Evolutionary conservation across 2,113 vertebrate genomes (phyloP).

Genomic region (Tetrao urogallus): DNA sequence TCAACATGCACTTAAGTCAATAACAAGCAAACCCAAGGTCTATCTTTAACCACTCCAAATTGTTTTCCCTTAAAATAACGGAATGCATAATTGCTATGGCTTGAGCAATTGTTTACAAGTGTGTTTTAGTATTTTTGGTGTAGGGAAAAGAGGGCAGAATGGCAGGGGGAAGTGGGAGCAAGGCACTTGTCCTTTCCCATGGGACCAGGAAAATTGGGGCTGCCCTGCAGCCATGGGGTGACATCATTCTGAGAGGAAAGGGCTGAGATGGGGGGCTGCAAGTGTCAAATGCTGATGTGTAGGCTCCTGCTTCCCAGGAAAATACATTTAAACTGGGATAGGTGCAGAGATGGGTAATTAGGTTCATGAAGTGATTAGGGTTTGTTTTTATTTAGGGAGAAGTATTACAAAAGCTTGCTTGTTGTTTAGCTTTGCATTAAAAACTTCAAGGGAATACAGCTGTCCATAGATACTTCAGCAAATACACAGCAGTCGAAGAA

Average conservation of each 20-base stretch:
- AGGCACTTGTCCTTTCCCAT: background rate
- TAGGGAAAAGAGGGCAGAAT: background rate
- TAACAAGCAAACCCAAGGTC: background rate
- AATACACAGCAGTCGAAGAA: background rate
- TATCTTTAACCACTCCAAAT: constrained; percentile 34
- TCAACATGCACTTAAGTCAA: background rate
- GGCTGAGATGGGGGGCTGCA: background rate
- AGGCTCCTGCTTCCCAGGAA: background rate
- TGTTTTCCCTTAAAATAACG: background rate
- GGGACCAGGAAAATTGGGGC: background rate
- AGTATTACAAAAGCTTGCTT: background rate
- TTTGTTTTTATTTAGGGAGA: background rate
- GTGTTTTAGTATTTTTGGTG: background rate
- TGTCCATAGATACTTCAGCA: background rate
- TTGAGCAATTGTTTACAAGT: background rate
- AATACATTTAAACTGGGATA: background rate
- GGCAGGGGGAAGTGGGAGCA: background rate
- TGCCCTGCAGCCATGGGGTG: background rate
- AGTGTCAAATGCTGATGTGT: accelerated
- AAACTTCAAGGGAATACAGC: background rate
- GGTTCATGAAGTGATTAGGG: background rate
- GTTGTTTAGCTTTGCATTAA: constrained; percentile 14
- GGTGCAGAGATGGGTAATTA: background rate
- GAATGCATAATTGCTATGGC: background rate
- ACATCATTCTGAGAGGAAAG: background rate